phyloP scores from a whole-genome alignment of 2,888 invertebrate species.

The Notodonta ziczac region DNA sequence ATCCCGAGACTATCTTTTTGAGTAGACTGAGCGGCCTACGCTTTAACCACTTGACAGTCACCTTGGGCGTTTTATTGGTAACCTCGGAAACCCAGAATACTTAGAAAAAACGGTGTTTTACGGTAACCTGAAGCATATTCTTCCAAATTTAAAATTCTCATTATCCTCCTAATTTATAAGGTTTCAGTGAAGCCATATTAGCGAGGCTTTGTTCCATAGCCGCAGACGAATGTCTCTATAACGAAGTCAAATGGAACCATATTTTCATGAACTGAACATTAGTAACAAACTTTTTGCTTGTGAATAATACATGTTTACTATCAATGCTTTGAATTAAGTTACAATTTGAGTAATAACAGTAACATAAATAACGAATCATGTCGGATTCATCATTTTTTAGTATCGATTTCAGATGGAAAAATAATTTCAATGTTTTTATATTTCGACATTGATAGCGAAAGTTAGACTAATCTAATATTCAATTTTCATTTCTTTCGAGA shows the following conservation, averaged over 20 bases:
- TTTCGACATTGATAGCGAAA: not conserved
- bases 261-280: not conserved
- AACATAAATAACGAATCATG: not conserved
- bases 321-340: not conserved
- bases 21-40: too few relatives aligned
- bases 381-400: not conserved
- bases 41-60: too few relatives aligned
- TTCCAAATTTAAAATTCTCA: not conserved
- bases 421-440: not conserved
- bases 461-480: not conserved
- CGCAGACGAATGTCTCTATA: not conserved
- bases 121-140: too few relatives aligned
- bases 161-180: not conserved
- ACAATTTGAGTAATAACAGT: not conserved
- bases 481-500: not conserved
- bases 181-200: not conserved
- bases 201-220: constrained; percentile 47
- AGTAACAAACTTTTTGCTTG: not conserved
- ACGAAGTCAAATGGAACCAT: not conserved
- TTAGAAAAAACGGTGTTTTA: too few relatives aligned
- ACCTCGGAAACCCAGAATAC: too few relatives aligned
- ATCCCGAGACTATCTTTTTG: too few relatives aligned
- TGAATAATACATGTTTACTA: not conserved
- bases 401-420: not conserved
- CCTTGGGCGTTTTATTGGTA: too few relatives aligned